Evolutionary conservation across 1,140 invertebrate species (phyloP).

Genomic region (Dinothrombium tinctorium): DNA sequence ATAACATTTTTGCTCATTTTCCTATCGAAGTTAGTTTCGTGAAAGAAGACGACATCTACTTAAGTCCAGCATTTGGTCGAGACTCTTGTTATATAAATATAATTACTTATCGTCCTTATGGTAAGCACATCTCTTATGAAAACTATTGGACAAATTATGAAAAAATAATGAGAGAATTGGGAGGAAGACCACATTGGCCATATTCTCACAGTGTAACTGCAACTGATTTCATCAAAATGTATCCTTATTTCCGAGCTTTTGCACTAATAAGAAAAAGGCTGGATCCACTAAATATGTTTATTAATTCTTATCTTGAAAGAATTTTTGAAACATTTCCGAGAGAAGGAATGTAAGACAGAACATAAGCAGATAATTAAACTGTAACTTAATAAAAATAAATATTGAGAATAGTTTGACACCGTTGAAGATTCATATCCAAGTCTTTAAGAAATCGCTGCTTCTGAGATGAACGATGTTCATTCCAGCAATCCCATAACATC

Average conservation of each 20-base stretch:
- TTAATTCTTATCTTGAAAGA: slow-evolving; percentile 19
- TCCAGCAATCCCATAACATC: too few species aligned
- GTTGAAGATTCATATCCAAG: too few species aligned
- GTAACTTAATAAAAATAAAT: too few species aligned
- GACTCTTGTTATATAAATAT: slow-evolving; percentile 23
- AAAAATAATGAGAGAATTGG: slow-evolving; percentile 16
- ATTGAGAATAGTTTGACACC: too few species aligned
- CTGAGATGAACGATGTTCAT: too few species aligned
- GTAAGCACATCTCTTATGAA: slow-evolving; percentile 16
- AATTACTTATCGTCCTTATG: slow-evolving; percentile 21
- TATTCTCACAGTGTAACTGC: slow-evolving; percentile 15
- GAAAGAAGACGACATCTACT: slow-evolving; percentile 19
- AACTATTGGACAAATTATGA: slow-evolving; percentile 19
- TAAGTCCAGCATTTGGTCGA: slow-evolving; percentile 20
- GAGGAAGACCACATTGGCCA: slow-evolving; percentile 21
- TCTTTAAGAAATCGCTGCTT: too few species aligned
- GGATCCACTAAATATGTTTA: slow-evolving; percentile 21
- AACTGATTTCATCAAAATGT: slow-evolving; percentile 12
- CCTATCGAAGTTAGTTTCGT: slow-evolving; percentile 22
- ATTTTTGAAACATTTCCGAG: too few species aligned
- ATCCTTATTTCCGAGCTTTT: slow-evolving; percentile 19
- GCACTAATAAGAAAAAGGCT: slow-evolving; percentile 17
- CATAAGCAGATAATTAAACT: too few species aligned
- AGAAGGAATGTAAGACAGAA: too few species aligned
- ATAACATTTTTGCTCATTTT: slow-evolving; percentile 20